Conservation (phyloP, 2,888 invertebrate species). For the Stramonita haemastoma region DNA sequence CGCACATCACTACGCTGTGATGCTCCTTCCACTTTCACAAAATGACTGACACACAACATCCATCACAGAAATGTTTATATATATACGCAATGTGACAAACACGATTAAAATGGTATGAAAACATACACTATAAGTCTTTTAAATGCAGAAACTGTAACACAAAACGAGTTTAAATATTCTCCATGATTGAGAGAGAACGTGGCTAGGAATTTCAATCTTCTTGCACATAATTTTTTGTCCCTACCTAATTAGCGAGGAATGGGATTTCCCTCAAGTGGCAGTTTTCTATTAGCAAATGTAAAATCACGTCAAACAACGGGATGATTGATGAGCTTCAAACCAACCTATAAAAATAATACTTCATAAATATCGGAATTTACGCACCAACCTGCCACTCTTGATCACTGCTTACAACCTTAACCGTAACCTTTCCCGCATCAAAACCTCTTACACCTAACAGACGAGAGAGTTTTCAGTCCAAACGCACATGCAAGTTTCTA, state of each 20-base stretch:
- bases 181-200: not conserved
- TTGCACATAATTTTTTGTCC: not conserved
- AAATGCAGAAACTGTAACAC: not conserved
- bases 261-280: too few relatives aligned
- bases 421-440: too few relatives aligned
- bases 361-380: too few relatives aligned
- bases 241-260: not conserved
- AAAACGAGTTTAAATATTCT: not conserved
- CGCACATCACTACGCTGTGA: not conserved
- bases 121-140: not conserved
- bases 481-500: too few relatives aligned
- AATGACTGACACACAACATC: not conserved
- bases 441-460: too few relatives aligned
- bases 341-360: too few relatives aligned
- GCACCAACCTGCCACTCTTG: too few relatives aligned
- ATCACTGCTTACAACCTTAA: too few relatives aligned
- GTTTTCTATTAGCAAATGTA: too few relatives aligned
- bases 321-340: too few relatives aligned
- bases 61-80: constrained; percentile 10
- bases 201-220: not conserved
- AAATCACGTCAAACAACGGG: too few relatives aligned
- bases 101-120: not conserved
- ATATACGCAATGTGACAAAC: not conserved
- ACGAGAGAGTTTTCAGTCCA: too few relatives aligned
- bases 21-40: constrained; percentile 32